A percentile compares a stretch with the other conserved stretches of the same genome.
These are phyloP conservation scores for Phalacrocorax brasilianus DNA, from an alignment of 2,113 vertebrate species.

Conservation along the genomic window DNA sequence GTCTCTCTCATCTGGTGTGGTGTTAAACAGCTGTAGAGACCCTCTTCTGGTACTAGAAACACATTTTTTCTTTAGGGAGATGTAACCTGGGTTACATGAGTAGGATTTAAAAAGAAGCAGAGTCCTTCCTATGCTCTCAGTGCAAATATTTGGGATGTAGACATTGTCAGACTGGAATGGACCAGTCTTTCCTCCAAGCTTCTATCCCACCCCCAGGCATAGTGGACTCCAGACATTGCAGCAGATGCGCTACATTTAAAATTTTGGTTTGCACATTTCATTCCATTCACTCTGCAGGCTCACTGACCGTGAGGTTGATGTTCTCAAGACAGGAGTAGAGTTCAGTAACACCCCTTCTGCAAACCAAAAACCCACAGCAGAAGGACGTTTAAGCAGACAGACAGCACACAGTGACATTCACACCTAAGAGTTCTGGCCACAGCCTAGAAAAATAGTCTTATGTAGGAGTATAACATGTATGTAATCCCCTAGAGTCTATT, in stretches of 20 bases:
- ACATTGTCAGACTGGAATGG: neutral
- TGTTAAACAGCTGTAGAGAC: neutral
- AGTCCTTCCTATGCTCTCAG: neutral
- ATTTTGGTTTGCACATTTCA: neutral
- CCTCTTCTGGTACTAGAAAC: neutral
- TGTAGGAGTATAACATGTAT: neutral
- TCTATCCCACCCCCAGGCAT: neutral
- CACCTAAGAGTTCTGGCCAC: neutral
- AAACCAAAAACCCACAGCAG: neutral
- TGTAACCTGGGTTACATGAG: neutral
- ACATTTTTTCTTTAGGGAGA: neutral
- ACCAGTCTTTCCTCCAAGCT: neutral
- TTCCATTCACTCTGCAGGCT: neutral
- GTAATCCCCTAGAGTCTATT: neutral
- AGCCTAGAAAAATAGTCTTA: neutral
- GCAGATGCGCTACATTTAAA: neutral
- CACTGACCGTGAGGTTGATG: accelerated
- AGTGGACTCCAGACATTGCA: neutral
- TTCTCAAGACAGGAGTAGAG: neutral
- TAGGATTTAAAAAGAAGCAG: neutral
- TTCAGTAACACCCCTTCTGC: neutral
- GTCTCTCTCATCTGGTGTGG: neutral
- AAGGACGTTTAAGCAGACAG: neutral
- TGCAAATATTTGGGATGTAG: neutral
- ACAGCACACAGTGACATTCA: neutral